Base-by-base conservation (phyloP, 1,140 invertebrate genomes). In the Drosophila biarmipes region DNA sequence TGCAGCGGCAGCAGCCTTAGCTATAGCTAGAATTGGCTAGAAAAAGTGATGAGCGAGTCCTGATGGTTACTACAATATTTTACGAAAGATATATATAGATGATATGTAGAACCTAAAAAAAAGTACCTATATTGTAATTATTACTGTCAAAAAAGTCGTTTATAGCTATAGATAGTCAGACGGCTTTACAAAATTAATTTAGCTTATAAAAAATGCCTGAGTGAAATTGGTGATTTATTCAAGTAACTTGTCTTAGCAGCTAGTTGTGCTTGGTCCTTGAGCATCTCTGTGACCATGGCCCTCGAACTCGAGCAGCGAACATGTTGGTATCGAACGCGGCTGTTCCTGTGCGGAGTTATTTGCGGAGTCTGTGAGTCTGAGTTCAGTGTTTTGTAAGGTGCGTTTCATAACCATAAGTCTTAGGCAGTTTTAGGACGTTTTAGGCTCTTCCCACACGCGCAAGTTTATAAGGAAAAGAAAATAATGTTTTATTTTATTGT, bases 351-450 rank as follows among this genome's bases (percentile, higher is more conserved):
- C 12, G 17, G 57, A 14, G n/a, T n/a, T n/a, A n/a, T n/a, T n/a
- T 15, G 4, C 19, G 74, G 77, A 79, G 76, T 80, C 76, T 80
- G 76, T 79, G 54, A 71, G 76, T 57, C 61, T 73, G 42, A n/a
- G 31, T 21, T 40, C 11, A 10, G 27, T 58, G 29, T 19, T 21
- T 21, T 31, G 27, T 7, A 24, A 24, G 24, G 24, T 24, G 24
- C 5, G 24, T 24, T 24, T 24, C 24, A 24, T 24, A 24, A 24
- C 3, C 24, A 24, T 24, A 24, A 24, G 24, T 3, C 3, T n/a
- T n/a, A n/a, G n/a, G n/a, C n/a, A n/a, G n/a, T n/a, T n/a, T n/a
- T n/a, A n/a, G n/a, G n/a, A n/a, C n/a, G n/a, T n/a, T n/a, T n/a
- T n/a, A n/a, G n/a, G n/a, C n/a, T n/a, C n/a, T n/a, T n/a, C n/a